These are phyloP conservation scores for Steinernema feltiae DNA, from an alignment of 1,140 invertebrate species.

Conservation along the genomic window DNA sequence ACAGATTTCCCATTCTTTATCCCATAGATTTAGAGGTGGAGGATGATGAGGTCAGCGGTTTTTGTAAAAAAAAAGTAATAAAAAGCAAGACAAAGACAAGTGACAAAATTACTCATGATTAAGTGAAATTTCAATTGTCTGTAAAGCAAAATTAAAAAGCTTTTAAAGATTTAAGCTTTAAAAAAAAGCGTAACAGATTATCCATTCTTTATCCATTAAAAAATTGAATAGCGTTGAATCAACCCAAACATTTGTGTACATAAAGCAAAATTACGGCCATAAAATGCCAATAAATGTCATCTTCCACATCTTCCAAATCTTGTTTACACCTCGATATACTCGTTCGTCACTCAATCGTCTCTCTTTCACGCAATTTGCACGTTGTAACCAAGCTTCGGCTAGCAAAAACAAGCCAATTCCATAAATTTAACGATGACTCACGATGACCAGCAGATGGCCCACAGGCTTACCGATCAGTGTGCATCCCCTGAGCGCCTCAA, in stretches of 20 bases:
- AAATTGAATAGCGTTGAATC: not conserved
- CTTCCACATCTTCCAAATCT: constrained; percentile 3
- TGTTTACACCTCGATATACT: not conserved
- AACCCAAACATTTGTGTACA: not conserved
- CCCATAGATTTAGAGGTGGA: too few relatives aligned
- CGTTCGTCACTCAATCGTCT: not conserved
- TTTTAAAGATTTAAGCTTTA: not conserved
- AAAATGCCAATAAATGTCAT: not conserved
- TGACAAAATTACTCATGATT: too few relatives aligned
- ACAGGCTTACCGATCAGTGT: not conserved
- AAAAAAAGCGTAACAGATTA: too few relatives aligned
- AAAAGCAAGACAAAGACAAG: too few relatives aligned
- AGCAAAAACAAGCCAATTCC: not conserved
- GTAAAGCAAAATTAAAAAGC: not conserved
- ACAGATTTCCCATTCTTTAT: too few relatives aligned
- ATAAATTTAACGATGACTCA: not conserved
- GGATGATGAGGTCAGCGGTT: too few relatives aligned
- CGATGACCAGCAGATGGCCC: not conserved
- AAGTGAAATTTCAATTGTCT: too few relatives aligned
- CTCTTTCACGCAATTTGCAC: not conserved
- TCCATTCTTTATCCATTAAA: not conserved
- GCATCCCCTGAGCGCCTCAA: not conserved
- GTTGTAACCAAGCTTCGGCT: not conserved
- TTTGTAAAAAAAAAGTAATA: too few relatives aligned
- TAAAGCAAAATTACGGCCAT: not conserved